phyloP scores from a whole-genome alignment of 2,888 invertebrate species.

The Aproaerema taeniolella region DNA sequence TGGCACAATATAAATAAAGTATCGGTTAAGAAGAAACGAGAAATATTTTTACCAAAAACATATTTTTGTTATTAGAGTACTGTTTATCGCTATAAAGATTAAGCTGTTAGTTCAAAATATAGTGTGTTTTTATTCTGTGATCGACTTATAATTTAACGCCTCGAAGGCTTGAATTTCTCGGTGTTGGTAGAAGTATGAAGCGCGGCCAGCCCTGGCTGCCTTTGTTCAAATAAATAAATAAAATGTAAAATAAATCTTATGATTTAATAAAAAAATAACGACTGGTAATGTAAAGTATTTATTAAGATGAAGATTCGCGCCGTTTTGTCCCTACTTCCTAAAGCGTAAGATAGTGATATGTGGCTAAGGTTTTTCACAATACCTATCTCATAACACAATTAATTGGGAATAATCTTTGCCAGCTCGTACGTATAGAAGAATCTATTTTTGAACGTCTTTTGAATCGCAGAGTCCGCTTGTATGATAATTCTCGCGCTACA shows the following conservation, averaged over 20 bases:
- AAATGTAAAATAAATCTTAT: conserved; percentile 24
- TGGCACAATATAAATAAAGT: conserved; percentile 51
- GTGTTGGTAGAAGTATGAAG: conserved; percentile 30
- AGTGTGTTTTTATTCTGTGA: conserved; percentile 63
- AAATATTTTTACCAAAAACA: conserved; percentile 65
- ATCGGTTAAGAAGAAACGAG: conserved; percentile 52
- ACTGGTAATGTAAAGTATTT: conserved; percentile 43
- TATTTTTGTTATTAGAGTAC: conserved; percentile 67
- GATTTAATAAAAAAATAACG: conserved; percentile 35
- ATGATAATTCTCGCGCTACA: conserved; percentile 55
- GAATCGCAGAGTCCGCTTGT: conserved; percentile 40
- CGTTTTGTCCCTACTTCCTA: conserved; percentile 21
- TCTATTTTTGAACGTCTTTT: conserved; percentile 17
- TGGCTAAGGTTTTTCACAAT: conserved; percentile 23
- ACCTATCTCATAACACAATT: conserved; percentile 1
- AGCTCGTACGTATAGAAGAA: conserved; percentile 14
- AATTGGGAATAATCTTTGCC: conserved; percentile 3
- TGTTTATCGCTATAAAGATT: conserved; percentile 48
- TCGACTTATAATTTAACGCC: conserved; percentile 50
- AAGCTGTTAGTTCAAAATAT: conserved; percentile 51
- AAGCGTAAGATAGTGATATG: conserved; percentile 29
- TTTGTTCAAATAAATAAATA: conserved; percentile 15
- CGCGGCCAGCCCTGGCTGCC: conserved; percentile 19
- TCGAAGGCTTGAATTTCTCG: conserved; percentile 41
- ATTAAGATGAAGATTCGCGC: conserved; percentile 30